A percentile compares a stretch with the other conserved stretches of the same genome.
Conservation (phyloP, 2,888 invertebrate genomes). For the Patella caerulea region DNA sequence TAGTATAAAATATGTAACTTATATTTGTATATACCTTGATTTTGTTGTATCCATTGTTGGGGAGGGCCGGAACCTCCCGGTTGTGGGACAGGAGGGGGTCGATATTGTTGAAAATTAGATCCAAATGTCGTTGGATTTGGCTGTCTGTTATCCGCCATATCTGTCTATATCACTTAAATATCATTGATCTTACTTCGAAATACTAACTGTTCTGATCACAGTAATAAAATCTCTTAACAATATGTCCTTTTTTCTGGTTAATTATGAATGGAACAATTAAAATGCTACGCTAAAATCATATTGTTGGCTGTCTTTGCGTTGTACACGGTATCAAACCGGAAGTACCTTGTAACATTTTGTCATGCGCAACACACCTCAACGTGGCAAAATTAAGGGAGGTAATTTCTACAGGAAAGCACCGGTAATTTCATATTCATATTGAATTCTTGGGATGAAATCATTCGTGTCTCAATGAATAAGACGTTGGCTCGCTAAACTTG, state of each 20-base stretch:
- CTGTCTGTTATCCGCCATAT: conserved; percentile 4
- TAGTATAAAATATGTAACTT: no score
- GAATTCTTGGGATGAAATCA: no score
- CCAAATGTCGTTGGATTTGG: not conserved
- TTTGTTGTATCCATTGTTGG: not conserved
- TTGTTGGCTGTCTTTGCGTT: conserved; percentile 25
- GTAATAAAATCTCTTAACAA: not conserved
- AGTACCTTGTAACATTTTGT: conserved; percentile 17
- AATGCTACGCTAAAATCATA: conserved; percentile 13
- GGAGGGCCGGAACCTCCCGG: not conserved
- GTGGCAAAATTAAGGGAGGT: conserved; percentile 17
- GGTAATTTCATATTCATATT: no score
- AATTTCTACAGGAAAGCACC: conserved; percentile 9
- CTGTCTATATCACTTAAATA: not conserved
- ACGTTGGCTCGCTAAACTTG: no score
- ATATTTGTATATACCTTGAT: not conserved
- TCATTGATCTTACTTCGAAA: not conserved
- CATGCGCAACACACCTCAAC: conserved; percentile 18
- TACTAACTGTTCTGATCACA: no score
- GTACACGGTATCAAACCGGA: conserved; percentile 45
- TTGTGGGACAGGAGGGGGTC: not conserved
- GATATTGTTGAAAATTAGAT: not conserved
- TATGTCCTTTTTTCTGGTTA: not conserved
- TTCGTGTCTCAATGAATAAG: no score
- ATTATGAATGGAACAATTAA: not conserved